Percentiles rank a stretch among this genome's conserved stretches.
These are phyloP conservation scores for Conistra vaccinii DNA, from an alignment of 2,888 invertebrate genomes.

Conservation along the genomic window DNA sequence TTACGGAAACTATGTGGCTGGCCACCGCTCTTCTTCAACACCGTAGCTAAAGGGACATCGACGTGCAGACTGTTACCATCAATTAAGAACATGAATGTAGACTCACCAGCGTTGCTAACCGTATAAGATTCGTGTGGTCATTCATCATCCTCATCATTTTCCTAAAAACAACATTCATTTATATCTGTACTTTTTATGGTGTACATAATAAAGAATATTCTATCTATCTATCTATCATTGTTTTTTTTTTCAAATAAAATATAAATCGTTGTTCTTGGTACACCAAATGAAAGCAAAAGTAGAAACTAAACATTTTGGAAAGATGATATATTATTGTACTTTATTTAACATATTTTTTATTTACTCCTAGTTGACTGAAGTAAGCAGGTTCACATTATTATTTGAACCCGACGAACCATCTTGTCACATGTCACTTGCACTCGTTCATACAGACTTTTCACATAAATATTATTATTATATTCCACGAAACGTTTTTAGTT, in stretches of 20 bases:
- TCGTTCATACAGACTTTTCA: not conserved
- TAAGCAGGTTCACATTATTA: constrained; percentile 24
- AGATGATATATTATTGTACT: not conserved
- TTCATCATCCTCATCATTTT: no score
- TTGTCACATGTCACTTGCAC: constrained; percentile 50
- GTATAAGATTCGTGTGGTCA: no score
- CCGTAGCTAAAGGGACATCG: no score
- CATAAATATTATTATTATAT: constrained; percentile 12
- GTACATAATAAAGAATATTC: no score
- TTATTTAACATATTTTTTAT: not conserved
- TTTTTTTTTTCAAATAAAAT: no score
- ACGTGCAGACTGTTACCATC: no score
- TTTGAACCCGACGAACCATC: constrained; percentile 16
- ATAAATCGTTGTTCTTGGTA: not conserved
- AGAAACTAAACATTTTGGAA: not conserved
- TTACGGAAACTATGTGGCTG: no score
- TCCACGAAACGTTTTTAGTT: not conserved
- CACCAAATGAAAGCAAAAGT: not conserved
- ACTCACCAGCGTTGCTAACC: no score
- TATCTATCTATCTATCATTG: no score
- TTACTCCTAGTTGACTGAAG: constrained; percentile 7
- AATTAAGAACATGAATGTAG: not conserved
- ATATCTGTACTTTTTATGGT: no score
- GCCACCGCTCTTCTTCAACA: no score
- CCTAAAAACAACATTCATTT: no score